These are phyloP conservation scores for Machimus rusticus DNA, from an alignment of 2,888 invertebrate genomes.

Conservation along the genomic window DNA sequence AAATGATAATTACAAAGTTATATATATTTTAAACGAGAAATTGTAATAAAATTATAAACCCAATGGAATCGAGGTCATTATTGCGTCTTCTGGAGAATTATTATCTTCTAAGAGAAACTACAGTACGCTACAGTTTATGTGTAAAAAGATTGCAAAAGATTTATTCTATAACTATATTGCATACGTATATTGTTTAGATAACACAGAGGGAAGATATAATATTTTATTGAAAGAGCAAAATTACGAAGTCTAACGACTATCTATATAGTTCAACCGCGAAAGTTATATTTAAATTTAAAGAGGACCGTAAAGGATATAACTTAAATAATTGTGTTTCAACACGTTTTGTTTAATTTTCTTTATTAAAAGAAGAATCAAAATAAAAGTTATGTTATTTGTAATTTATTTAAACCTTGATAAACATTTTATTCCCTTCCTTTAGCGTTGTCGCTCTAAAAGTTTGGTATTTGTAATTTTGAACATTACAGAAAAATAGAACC, in stretches of 20 bases:
- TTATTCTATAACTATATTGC: conserved; percentile 24
- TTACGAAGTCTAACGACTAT: background rate
- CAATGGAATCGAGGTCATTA: background rate
- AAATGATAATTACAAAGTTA: conserved; percentile 10
- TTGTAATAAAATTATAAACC: conserved; percentile 7
- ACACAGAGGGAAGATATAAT: conserved; percentile 22
- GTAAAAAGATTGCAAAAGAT: conserved; percentile 15
- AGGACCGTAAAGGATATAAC: background rate
- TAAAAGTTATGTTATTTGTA: conserved; percentile 5
- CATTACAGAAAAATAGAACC: too few relatives aligned
- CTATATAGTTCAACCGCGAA: conserved; percentile 15
- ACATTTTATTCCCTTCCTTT: background rate
- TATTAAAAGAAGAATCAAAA: conserved; percentile 26
- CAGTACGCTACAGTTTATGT: conserved; percentile 9
- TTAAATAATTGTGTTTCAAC: conserved; percentile 17
- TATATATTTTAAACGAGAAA: conserved; percentile 23
- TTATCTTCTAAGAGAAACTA: background rate
- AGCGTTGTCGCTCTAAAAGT: too few relatives aligned
- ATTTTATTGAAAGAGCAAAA: conserved; percentile 26
- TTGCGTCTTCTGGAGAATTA: conserved; percentile 20
- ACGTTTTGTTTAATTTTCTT: conserved; percentile 28
- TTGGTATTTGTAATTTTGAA: too few relatives aligned
- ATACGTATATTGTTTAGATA: conserved; percentile 13
- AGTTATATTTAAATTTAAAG: conserved; percentile 20
- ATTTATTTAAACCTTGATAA: background rate